These are phyloP conservation scores for Tapera naevia DNA, from an alignment of 2,797 vertebrate genomes.

Conservation along the genomic window DNA sequence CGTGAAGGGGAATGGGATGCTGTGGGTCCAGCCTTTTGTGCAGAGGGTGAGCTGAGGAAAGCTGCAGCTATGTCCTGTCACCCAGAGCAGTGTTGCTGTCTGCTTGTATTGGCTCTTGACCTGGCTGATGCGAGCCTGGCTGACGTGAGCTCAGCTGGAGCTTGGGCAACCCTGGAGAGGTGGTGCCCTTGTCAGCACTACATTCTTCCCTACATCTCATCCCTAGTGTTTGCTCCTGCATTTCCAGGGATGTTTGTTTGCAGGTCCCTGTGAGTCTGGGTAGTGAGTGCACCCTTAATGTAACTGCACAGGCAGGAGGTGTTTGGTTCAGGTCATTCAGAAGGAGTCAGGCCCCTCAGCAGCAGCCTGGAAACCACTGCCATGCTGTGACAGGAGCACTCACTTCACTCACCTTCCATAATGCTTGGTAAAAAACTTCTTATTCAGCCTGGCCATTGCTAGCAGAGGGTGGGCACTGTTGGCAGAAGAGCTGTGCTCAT, in stretches of 20 bases:
- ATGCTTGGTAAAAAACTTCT: not conserved
- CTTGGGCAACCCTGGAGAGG: fast-evolving
- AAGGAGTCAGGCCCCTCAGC: not conserved
- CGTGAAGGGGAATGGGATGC: not conserved
- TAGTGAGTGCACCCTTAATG: no score
- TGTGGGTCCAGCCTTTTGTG: fast-evolving
- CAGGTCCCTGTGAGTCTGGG: not conserved
- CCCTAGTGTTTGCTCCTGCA: not conserved
- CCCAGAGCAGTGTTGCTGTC: not conserved
- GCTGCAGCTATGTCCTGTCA: not conserved
- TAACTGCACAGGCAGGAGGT: fast-evolving
- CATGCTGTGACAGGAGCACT: not conserved
- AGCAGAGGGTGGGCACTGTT: fast-evolving
- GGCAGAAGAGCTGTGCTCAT: not conserved
- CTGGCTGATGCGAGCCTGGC: fast-evolving
- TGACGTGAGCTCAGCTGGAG: not conserved
- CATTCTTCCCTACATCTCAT: not conserved
- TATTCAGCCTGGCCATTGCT: not conserved
- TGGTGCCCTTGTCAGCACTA: not conserved
- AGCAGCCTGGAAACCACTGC: not conserved
- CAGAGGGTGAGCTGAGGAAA: not conserved
- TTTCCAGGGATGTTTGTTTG: not conserved
- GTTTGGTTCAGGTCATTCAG: not conserved
- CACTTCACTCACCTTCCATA: not conserved
- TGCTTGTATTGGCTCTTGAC: not conserved